Base-by-base conservation (phyloP, 1,140 invertebrate species). In the Pissodes strobi region DNA sequence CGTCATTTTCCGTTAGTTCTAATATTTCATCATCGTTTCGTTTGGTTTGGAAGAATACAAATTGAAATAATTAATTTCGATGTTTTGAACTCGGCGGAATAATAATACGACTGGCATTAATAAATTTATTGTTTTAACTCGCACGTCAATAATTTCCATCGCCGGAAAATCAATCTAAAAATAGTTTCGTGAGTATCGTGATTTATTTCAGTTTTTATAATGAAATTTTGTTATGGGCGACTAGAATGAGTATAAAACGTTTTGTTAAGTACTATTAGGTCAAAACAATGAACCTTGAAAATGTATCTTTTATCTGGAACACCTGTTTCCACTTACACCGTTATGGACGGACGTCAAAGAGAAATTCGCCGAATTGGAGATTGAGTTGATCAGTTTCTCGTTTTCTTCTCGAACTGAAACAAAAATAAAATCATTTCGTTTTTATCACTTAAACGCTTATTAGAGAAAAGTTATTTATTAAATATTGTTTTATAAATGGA, bases 351-450 rank as follows among this genome's bases (percentile, higher is more conserved):
- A 57, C n/a, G n/a, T 49, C 12, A 17, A 22, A 5, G 67, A 68
- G n/a, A 41, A 13, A 48, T 66, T 69, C 34, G 46, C 55, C 2
- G 43, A 23, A 27, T 49, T 58, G 1, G 58, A 57, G 38, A 82
- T 66, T 19, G 80, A 81, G 58, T 81, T 81, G 58, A 81, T 65
- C 69, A 82, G 69, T 66, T 82, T 79, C 68, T 82, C 80, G 68
- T 82, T 82, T 70, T 82, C 79, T 65, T 79, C 80, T 27, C 80
- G 79, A 55, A 82, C 80, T 82, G 78, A 59, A 80, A 81, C n/a
- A n/a, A n/a, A n/a, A n/a, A n/a, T n/a, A n/a, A n/a, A n/a, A n/a
- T n/a, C n/a, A n/a, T n/a, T n/a, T n/a, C n/a, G n/a, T n/a, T n/a
- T n/a, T n/a, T n/a, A n/a, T n/a, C n/a, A n/a, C n/a, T n/a, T n/a